These are phyloP conservation scores for Narcine bancroftii DNA, from an alignment of 2,113 vertebrate genomes.

Conservation along the genomic window DNA sequence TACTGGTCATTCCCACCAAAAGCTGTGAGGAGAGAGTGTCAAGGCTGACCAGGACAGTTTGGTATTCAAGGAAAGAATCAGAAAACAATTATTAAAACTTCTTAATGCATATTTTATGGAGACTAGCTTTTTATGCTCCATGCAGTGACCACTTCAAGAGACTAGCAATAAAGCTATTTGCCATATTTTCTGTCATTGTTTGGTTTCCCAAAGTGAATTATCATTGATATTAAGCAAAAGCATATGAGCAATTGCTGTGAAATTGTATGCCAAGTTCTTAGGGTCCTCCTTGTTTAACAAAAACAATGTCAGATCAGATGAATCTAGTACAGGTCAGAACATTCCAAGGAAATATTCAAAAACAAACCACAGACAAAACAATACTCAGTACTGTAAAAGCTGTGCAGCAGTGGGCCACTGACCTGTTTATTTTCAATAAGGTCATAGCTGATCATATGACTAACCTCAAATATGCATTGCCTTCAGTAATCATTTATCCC, in stretches of 20 bases:
- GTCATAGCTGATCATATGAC: too few species aligned
- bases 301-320: background rate
- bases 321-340: background rate
- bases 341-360: background rate
- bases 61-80: too few species aligned
- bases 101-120: too few species aligned
- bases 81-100: too few species aligned
- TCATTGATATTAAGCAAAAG: background rate
- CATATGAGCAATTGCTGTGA: background rate
- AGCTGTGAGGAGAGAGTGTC: too few species aligned
- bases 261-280: background rate
- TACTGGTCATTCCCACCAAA: too few species aligned
- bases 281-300: background rate
- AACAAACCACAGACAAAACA: background rate
- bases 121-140: too few species aligned
- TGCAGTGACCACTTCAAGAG: background rate
- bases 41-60: too few species aligned
- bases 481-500: too few species aligned
- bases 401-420: background rate
- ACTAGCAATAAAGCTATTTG: background rate
- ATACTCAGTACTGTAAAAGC: background rate
- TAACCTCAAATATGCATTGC: too few species aligned
- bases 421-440: too few species aligned
- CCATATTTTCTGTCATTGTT: background rate
- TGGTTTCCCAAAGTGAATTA: background rate